phyloP scores from a whole-genome alignment of 1,140 invertebrate genomes.

The Adoxophyes honmai region DNA sequence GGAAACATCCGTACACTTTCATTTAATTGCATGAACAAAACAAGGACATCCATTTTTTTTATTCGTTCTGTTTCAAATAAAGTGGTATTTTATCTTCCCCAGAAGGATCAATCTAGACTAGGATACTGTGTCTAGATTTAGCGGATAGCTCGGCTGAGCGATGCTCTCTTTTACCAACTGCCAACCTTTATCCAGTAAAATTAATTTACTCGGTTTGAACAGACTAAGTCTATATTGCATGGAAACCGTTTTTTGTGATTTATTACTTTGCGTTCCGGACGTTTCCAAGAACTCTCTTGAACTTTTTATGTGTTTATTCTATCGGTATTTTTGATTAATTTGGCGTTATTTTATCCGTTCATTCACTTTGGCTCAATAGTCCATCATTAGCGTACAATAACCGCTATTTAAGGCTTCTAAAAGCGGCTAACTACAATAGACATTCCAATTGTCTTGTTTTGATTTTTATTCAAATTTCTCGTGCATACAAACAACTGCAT shows the following conservation, averaged over 20 bases:
- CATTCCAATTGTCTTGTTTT: no score
- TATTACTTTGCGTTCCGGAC: neutral
- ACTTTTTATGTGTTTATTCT: slow-evolving; percentile 1
- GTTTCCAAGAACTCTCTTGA: neutral
- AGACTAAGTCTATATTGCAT: neutral
- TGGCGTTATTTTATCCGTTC: neutral
- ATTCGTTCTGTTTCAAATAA: neutral
- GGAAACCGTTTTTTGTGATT: neutral
- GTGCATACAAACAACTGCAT: no score
- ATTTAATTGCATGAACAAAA: neutral
- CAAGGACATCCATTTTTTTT: neutral
- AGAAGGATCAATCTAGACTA: slow-evolving; percentile 11
- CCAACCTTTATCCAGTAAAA: slow-evolving; percentile 12
- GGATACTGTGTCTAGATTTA: slow-evolving; percentile 11
- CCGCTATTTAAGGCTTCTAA: neutral
- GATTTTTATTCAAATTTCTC: no score
- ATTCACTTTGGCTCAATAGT: neutral
- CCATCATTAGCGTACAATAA: neutral
- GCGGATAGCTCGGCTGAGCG: slow-evolving; percentile 3
- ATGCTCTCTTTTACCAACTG: slow-evolving; percentile 11
- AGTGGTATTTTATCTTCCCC: slow-evolving; percentile 4
- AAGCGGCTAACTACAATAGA: neutral
- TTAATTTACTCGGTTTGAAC: slow-evolving; percentile 9
- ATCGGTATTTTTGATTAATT: neutral
- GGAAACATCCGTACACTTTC: no score